These are phyloP conservation scores for Muscina levida DNA, from an alignment of 2,888 invertebrate genomes.

Conservation along the genomic window DNA sequence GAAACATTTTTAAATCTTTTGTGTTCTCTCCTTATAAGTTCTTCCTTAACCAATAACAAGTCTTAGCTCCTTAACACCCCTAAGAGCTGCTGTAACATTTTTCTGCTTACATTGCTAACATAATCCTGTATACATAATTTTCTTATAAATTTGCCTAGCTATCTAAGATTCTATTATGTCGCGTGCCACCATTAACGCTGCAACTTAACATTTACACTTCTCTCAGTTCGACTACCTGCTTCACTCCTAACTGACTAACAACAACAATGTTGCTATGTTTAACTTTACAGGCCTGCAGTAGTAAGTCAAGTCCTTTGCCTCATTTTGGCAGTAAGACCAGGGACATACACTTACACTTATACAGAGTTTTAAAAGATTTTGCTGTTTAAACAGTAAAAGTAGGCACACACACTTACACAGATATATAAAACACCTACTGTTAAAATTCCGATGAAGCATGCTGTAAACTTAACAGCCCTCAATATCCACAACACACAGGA, in stretches of 20 bases:
- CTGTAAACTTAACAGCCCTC: conserved; percentile 42
- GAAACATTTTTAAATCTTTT: no score
- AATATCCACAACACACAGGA: conserved; percentile 13
- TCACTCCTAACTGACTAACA: background rate
- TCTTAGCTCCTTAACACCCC: no score
- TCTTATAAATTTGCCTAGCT: no score
- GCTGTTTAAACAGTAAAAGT: conserved; percentile 22
- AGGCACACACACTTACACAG: background rate
- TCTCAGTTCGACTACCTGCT: conserved; percentile 14
- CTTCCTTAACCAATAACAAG: no score
- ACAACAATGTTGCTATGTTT: conserved; percentile 18
- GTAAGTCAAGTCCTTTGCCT: conserved; percentile 36
- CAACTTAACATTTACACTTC: conserved; percentile 17
- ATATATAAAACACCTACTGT: conserved; percentile 15
- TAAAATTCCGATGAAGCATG: conserved; percentile 34
- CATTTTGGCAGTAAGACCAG: conserved; percentile 1
- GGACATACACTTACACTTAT: background rate
- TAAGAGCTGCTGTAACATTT: background rate
- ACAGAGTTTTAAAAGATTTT: no score
- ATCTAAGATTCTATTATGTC: conserved; percentile 31
- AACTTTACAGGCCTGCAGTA: conserved; percentile 36
- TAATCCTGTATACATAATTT: background rate
- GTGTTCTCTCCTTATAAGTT: no score
- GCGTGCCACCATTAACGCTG: conserved; percentile 37
- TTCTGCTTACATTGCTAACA: background rate